phyloP scores from a whole-genome alignment of 2,113 vertebrate species.

The Glaucidium brasilianum region DNA sequence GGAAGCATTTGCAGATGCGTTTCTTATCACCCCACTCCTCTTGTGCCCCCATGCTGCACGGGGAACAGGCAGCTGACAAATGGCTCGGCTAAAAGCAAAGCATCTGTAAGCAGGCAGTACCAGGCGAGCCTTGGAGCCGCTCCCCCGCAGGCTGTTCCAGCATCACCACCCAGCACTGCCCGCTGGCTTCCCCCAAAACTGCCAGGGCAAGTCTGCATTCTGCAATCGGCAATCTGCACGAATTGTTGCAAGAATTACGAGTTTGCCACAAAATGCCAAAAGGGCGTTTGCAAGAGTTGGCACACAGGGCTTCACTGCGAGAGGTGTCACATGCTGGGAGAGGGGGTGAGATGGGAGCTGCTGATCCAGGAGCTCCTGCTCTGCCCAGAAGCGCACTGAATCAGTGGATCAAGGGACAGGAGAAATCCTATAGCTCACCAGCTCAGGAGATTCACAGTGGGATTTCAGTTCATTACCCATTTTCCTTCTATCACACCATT shows the following conservation, averaged over 20 bases:
- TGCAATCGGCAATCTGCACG: background rate
- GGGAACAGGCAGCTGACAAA: background rate
- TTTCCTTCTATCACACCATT: background rate
- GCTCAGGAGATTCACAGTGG: rapidly evolving
- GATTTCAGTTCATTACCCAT: background rate
- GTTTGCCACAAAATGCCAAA: background rate
- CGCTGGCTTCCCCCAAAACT: background rate
- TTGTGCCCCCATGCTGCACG: background rate
- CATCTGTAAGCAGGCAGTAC: too few relatives aligned
- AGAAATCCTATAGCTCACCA: background rate
- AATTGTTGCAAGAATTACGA: background rate
- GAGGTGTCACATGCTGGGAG: background rate
- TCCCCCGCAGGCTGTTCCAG: rapidly evolving
- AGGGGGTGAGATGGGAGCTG: background rate
- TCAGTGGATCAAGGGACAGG: background rate
- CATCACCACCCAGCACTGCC: background rate
- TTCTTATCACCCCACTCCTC: background rate
- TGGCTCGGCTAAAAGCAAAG: background rate
- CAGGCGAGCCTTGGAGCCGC: rapidly evolving
- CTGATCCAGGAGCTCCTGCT: background rate
- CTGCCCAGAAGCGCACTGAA: background rate
- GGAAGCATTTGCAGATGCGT: background rate
- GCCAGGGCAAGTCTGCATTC: background rate
- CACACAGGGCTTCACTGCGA: background rate
- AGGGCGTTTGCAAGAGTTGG: background rate